Base-by-base conservation (phyloP, 2,888 invertebrate genomes). In the Meiosimyza decipiens region DNA sequence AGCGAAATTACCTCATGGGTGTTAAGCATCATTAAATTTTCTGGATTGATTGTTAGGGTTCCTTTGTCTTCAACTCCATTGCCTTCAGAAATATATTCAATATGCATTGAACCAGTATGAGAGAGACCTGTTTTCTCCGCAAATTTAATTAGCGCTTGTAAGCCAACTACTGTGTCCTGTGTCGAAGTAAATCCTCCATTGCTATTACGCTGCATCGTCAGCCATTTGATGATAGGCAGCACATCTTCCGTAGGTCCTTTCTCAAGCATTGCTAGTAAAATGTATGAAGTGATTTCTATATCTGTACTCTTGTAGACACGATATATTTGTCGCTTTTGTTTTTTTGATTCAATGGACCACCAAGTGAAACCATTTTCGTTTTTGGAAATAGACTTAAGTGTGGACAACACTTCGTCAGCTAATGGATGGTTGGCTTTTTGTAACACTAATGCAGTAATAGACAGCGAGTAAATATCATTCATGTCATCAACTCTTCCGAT, bases 231-330 rank as follows among this genome's bases (percentile, higher is more conserved):
- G 2, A 92, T 91, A 3, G 90, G 89, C 51, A 90, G 67, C 1
- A 79, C 75, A 12, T 77, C 74, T 16, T 76, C 74, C 11, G 76
- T 76, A 4, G 70, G 15, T 9, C 60, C 83, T 75, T 88, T 88
- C 54, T 91, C 79, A 0, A 94, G 91, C 72, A 96, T 88, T 71
- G 40, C 40, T 9, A 40, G 40, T 40, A 40, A 40, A 7, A 92
- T 94, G 86, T 97, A 97, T 0, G 96, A 91, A 0, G 97, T 96
- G 79, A 95, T 94, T 85, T 95, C 94, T 9, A 97, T 87, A 78
- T 82, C 80, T 0, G 92, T 89, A 6, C 93, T 91, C 75, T 90
- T 89, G 0, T 93, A 91, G 75, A 90, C 89, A 0, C 93, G 91
- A 72, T 91, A 57, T 12, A 12, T 83, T 1, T 54, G 16, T 2